A percentile compares a stretch with the other conserved stretches of the same genome.
phyloP scores from a whole-genome alignment of 2,113 vertebrate species.

The Paradoxurus hermaphroditus region DNA sequence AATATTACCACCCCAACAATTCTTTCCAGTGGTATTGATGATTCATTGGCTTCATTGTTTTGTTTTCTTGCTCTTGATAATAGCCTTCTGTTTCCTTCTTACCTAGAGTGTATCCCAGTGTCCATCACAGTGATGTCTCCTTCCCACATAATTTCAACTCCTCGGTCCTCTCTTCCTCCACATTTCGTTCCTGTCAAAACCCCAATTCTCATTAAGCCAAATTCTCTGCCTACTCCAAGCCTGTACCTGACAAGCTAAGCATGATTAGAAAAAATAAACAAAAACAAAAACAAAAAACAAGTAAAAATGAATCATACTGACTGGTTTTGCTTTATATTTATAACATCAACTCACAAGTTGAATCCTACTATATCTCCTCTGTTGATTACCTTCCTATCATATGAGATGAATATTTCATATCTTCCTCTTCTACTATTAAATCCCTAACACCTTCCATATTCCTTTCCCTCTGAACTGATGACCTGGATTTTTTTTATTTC shows the following conservation, averaged over 20 bases:
- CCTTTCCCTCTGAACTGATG: not conserved
- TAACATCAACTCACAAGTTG: not conserved
- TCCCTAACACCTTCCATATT: not conserved
- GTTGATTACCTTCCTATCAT: not conserved
- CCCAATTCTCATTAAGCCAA: not conserved
- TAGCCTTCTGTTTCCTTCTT: not conserved
- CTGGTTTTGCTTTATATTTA: not conserved
- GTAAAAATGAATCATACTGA: not conserved
- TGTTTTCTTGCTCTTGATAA: not conserved
- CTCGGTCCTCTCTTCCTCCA: not conserved
- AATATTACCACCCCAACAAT: not conserved
- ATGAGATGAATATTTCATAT: not conserved
- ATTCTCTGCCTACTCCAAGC: not conserved
- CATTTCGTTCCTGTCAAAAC: not conserved
- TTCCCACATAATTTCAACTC: not conserved
- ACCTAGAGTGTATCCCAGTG: not conserved
- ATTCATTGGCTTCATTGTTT: not conserved
- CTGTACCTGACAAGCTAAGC: not conserved
- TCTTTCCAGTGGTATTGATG: not conserved
- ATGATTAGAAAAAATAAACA: not conserved
- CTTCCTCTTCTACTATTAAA: not conserved
- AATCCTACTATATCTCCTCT: not conserved
- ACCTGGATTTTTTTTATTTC: not conserved
- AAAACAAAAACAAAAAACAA: not conserved
- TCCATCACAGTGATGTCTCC: not conserved